Conservation (phyloP, 2,113 vertebrate species). For the Jaculus jaculus region DNA sequence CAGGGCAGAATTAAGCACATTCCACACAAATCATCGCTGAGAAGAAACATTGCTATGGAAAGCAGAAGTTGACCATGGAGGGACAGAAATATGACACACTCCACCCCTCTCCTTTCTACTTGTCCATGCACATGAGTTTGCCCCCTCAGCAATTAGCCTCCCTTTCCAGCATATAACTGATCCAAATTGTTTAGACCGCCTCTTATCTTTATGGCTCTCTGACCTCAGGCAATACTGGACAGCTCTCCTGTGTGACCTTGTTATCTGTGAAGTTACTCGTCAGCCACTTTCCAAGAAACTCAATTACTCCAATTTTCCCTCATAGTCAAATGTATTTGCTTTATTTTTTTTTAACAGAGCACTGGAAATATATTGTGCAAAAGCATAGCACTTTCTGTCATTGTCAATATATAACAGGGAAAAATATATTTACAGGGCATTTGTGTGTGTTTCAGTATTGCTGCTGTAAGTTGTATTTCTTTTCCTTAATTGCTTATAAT, state of each 20-base stretch:
- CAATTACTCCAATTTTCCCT: neutral
- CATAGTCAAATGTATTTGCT: neutral
- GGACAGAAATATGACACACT: neutral
- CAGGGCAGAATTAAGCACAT: too few relatives aligned
- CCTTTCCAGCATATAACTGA: neutral
- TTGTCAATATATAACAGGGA: too few relatives aligned
- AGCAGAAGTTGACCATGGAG: rapidly evolving
- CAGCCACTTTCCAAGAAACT: neutral
- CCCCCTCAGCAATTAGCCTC: neutral
- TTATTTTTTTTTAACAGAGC: too few relatives aligned
- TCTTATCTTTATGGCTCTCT: neutral
- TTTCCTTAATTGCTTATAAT: too few relatives aligned
- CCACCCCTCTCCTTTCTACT: neutral
- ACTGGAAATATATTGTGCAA: too few relatives aligned
- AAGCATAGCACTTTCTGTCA: too few relatives aligned
- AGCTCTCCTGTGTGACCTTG: neutral
- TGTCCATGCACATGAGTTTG: rapidly evolving
- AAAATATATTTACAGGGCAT: too few relatives aligned
- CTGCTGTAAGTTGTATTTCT: too few relatives aligned
- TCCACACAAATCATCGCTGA: neutral
- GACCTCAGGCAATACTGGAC: neutral
- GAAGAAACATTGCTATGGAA: neutral
- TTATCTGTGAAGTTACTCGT: neutral
- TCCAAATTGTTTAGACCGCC: neutral
- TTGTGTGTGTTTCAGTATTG: too few relatives aligned